Percentiles rank a stretch among this genome's conserved stretches.
Conservation (phyloP, 2,888 invertebrate species). For the Abrostola tripartita region DNA sequence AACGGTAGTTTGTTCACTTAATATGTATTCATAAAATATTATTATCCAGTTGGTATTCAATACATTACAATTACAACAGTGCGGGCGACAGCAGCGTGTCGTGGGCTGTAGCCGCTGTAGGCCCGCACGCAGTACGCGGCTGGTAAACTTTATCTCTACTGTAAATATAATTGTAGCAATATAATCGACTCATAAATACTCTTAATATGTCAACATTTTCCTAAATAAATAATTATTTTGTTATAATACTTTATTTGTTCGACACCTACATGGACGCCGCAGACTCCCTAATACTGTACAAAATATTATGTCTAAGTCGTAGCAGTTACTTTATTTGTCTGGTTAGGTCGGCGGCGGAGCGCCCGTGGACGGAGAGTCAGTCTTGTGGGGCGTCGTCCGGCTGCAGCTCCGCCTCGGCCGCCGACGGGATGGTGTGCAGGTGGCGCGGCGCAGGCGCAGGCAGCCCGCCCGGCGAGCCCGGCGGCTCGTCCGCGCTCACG, state of each 20-base stretch:
- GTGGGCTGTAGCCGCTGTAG: slow-evolving; percentile 8
- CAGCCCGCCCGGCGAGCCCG: slow-evolving; percentile 69
- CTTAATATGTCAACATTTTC: slow-evolving; percentile 57
- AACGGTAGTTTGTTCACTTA: slow-evolving; percentile 44
- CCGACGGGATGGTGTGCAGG: slow-evolving; percentile 81
- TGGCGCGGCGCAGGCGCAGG: slow-evolving; percentile 68
- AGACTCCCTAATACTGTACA: slow-evolving; percentile 72
- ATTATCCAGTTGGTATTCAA: slow-evolving; percentile 19
- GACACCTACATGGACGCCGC: slow-evolving; percentile 45
- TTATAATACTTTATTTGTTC: slow-evolving; percentile 63
- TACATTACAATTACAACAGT: slow-evolving; percentile 6
- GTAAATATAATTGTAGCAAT: slow-evolving; percentile 53
- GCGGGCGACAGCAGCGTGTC: slow-evolving; percentile 21
- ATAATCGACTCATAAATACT: slow-evolving; percentile 57
- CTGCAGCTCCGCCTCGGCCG: slow-evolving; percentile 76
- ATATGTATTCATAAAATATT: slow-evolving; percentile 45
- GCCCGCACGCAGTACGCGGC: slow-evolving; percentile 59
- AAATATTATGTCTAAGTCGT: slow-evolving; percentile 51
- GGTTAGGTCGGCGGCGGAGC: slow-evolving; percentile 17
- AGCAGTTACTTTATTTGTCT: slow-evolving; percentile 56
- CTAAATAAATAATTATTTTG: slow-evolving; percentile 69
- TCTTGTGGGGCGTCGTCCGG: slow-evolving; percentile 63
- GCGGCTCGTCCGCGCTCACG: slow-evolving; percentile 92
- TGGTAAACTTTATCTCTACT: slow-evolving; percentile 40
- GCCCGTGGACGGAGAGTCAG: slow-evolving; percentile 41